These are phyloP conservation scores for Adrianichthys oophorus DNA, from an alignment of 2,797 vertebrate species.

Conservation along the genomic window DNA sequence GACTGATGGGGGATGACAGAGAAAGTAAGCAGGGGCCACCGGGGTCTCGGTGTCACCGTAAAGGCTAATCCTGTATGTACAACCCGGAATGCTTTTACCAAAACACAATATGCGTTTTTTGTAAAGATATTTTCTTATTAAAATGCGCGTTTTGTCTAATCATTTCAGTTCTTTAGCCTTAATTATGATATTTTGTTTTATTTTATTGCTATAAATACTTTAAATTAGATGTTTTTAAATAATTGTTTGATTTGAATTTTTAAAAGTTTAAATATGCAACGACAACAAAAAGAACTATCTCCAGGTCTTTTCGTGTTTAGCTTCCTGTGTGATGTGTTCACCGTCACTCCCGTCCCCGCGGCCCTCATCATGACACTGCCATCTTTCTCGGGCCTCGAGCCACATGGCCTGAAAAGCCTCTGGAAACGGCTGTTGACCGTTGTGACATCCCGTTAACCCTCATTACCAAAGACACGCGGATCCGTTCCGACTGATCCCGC, in stretches of 20 bases:
- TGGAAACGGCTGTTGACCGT: constrained; percentile 82
- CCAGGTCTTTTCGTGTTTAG: not conserved
- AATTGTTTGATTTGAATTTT: too few relatives aligned
- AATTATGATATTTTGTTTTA: too few relatives aligned
- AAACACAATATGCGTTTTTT: too few relatives aligned
- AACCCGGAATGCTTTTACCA: constrained; percentile 30
- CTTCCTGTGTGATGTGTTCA: constrained; percentile 5
- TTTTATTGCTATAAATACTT: too few relatives aligned
- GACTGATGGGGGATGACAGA: constrained; percentile 60
- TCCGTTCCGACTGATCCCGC: constrained; percentile 88
- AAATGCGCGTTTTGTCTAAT: too few relatives aligned
- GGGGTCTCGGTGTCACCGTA: constrained; percentile 57
- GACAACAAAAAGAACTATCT: too few relatives aligned
- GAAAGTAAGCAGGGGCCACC: constrained; percentile 63
- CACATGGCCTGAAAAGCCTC: constrained; percentile 36
- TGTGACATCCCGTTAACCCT: constrained; percentile 81
- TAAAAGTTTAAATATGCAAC: too few relatives aligned
- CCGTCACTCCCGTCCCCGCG: constrained; percentile 15
- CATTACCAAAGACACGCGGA: constrained; percentile 88
- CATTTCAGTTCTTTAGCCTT: too few relatives aligned
- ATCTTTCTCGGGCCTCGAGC: constrained; percentile 43
- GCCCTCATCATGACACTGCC: constrained; percentile 29
- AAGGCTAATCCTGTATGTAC: constrained; percentile 44
- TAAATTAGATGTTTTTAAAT: too few relatives aligned
- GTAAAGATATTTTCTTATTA: too few relatives aligned